Base-by-base conservation (phyloP, 2,797 vertebrate genomes). In the Champsocephalus gunnari region DNA sequence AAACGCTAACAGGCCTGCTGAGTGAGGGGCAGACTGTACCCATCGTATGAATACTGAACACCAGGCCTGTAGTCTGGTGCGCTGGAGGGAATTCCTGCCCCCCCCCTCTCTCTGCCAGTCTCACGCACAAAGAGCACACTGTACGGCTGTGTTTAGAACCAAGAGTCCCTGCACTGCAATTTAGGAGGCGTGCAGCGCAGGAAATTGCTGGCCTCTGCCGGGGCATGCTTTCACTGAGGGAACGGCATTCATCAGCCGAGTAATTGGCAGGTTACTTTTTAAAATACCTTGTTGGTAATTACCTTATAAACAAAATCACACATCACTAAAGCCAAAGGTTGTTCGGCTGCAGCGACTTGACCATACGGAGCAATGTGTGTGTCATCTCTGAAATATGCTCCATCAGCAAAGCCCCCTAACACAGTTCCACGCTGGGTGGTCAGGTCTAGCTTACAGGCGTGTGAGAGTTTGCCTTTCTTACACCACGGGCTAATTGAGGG, bases 201-300 rank as follows among this genome's bases (percentile, higher is more conserved):
- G 97, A 98, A 98, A 98, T 98, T 96, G 96, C 96, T 94, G 95
- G 95, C 96, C 96, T 96, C 94, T 95, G 94, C 96, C 91, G 86
- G 90, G 95, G 94, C 94, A 91, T 92, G 96, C 95, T 97, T 96
- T 97, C 95, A 97, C 96, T 96, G 95, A 96, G 95, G 96, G 95
- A 96, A 95, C 96, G 95, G 95, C 95, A 96, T 96, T 97, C 95
- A 87, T 96, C 96, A 95, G 94, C 95, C 92, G 89, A 95, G 94
- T 98, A 97, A 99, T 97, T 97, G 97, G 94, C 95, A 96, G 95
- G 94, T 97, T 90, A 87, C 86, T 83, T 93, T 93, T 93, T 93
- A 96, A 96, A 97, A 96, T 97, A 96, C 95, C 96, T 96, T 96
- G 96, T 96, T 95, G 93, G 96, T 97, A 97, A 99, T 98, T 96